Percentiles rank a stretch among this genome's conserved stretches.
Conservation (phyloP, 2,113 vertebrate species). For the Sialia sialis region DNA sequence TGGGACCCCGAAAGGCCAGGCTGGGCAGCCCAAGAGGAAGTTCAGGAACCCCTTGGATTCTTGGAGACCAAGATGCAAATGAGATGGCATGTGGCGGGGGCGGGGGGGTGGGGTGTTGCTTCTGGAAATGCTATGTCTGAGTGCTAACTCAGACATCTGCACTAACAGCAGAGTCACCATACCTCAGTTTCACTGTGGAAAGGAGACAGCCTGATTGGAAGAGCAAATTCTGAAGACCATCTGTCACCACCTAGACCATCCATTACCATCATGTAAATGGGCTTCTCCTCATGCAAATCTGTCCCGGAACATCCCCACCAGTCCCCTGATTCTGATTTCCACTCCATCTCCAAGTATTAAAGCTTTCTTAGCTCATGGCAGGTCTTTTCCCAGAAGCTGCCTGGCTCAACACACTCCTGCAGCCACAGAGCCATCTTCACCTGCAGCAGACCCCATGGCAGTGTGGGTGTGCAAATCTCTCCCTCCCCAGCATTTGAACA, state of each 20-base stretch:
- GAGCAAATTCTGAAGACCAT: not conserved
- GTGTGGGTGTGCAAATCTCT: not conserved
- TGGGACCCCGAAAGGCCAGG: not conserved
- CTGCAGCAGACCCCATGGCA: not conserved
- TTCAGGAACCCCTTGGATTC: not conserved
- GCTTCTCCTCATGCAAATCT: not conserved
- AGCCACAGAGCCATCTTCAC: not conserved
- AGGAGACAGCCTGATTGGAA: not conserved
- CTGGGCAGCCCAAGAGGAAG: not conserved
- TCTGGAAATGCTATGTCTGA: not conserved
- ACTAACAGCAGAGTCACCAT: not conserved
- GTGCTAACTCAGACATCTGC: not conserved
- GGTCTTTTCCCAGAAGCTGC: not conserved
- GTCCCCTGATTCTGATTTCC: not conserved
- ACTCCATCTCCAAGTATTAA: not conserved
- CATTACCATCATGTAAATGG: not conserved
- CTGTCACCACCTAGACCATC: not conserved
- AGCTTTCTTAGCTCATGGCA: not conserved
- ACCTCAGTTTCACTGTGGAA: not conserved
- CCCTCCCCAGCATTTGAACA: not conserved
- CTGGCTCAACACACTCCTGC: not conserved
- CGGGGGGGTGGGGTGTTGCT: too few relatives aligned
- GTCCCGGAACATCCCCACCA: not conserved
- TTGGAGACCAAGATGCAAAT: not conserved
- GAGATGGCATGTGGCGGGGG: accelerated